Evolutionary conservation across 2,797 vertebrate species (phyloP), one percentile per base, ranked within the genome.

Genomic region (Notoglanidium macrostoma): DNA sequence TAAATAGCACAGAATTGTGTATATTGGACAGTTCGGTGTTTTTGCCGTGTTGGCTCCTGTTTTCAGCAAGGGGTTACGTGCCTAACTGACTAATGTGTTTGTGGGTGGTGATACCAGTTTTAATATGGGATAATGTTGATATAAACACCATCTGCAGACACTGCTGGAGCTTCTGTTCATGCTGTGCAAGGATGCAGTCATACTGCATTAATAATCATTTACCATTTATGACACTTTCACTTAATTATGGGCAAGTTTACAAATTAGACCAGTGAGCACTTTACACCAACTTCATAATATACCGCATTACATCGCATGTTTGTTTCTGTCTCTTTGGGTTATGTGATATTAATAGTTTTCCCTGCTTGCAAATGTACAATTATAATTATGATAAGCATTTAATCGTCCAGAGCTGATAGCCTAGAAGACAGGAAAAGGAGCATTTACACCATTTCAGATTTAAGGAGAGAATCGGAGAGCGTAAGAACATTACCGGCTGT

Each of bases 101-200:
- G 70, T 44, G 59, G 8, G 54, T 57, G 67, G 26, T 55, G 74
- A 73, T 73, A 44, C 17, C 51, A 78, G 54, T 40, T 59, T 23
- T 26, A 46, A 63, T 44, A 63, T 46, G 57, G 23, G 55, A 80
- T 65, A 12, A 35, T 73, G 78, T 61, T 81, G 40, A 73, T 32
- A 59, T 57, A 81, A 81, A 72, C 67, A 63, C 77, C 77, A 57
- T 74, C 78, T 82, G 55, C 78, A 46, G 55, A 72, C 26, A 19
- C 46, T 67, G 57, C 57, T 57, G 57, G 44, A 65, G 86, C 9
- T 1, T 55, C 80, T 87, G 80, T 70, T 76, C 46, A 72, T 57
- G 49, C 61, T 81, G 44, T 15, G 46, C 21, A 29, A 49, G 9
- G 57, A 61, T 83, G 29, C 40, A 23, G 23, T 82, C 23, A n/a